phyloP scores from a whole-genome alignment of 2,113 vertebrate genomes.

The Cynoglossus semilaevis region DNA sequence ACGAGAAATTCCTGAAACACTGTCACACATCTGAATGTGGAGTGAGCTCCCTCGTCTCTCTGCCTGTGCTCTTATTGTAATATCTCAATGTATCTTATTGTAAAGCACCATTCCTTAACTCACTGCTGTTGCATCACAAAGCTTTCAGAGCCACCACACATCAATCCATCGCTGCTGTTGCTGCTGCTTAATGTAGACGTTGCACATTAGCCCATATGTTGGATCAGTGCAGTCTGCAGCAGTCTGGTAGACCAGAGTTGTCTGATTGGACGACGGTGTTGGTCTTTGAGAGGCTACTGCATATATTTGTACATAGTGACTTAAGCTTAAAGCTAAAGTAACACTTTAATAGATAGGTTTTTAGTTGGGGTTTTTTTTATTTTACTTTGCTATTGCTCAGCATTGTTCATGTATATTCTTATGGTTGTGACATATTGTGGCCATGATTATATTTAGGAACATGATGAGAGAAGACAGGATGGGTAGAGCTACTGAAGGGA shows the following conservation, averaged over 20 bases:
- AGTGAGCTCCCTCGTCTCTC: slow-evolving; percentile 58
- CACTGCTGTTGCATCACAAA: slow-evolving; percentile 45
- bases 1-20: slow-evolving; percentile 43
- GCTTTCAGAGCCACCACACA: slow-evolving; percentile 45
- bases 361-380: slow-evolving; percentile 43
- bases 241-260: slow-evolving; percentile 6
- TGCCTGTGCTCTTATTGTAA: slow-evolving; percentile 61
- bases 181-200: slow-evolving; percentile 47
- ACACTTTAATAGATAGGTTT: slow-evolving; percentile 47
- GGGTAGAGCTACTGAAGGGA: neutral
- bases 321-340: slow-evolving; percentile 43
- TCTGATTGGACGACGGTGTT: slow-evolving; percentile 9
- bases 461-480: too few species aligned
- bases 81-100: slow-evolving; percentile 67
- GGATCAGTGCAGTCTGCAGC: slow-evolving; percentile 20
- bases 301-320: slow-evolving; percentile 52
- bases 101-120: slow-evolving; percentile 72
- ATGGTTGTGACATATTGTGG: slow-evolving; percentile 44
- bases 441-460: slow-evolving; percentile 25
- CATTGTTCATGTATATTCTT: slow-evolving; percentile 39
- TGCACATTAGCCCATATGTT: slow-evolving; percentile 40
- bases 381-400: slow-evolving; percentile 54
- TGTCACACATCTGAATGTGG: slow-evolving; percentile 34
- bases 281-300: slow-evolving; percentile 39
- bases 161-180: neutral